Percentiles rank a stretch among this genome's conserved stretches.
Conservation (phyloP, 2,888 invertebrate species). For the Xanthia icteritia region DNA sequence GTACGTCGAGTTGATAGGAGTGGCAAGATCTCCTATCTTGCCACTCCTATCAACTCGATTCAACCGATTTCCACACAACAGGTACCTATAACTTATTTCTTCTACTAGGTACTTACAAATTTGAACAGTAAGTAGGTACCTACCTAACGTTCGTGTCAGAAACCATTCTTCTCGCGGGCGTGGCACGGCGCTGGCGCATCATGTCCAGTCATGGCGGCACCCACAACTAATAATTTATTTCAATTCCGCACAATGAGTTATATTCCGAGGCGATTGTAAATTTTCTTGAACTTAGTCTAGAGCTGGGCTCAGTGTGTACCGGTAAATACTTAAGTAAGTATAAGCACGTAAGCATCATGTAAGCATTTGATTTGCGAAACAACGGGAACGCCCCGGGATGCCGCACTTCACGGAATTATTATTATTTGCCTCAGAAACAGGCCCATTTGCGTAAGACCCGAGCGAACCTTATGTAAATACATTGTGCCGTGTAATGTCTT, state of each 20-base stretch:
- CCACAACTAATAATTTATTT: too few relatives aligned
- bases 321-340: constrained; percentile 53
- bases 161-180: too few relatives aligned
- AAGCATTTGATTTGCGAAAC: constrained; percentile 62
- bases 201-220: too few relatives aligned
- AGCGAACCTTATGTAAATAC: constrained; percentile 54
- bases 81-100: too few relatives aligned
- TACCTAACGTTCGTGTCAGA: too few relatives aligned
- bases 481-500: constrained; percentile 54
- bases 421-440: constrained; percentile 57
- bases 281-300: constrained; percentile 50
- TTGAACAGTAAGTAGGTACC: too few relatives aligned
- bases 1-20: too few relatives aligned
- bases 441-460: constrained; percentile 54
- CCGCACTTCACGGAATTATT: constrained; percentile 51
- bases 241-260: constrained; percentile 20
- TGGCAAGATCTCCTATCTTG: too few relatives aligned
- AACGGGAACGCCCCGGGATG: constrained; percentile 35
- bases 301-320: constrained; percentile 42
- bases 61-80: too few relatives aligned
- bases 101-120: too few relatives aligned
- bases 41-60: too few relatives aligned
- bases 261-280: constrained; percentile 48
- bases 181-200: too few relatives aligned
- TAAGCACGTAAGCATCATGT: constrained; percentile 58